Percentiles rank a stretch among this genome's conserved stretches.
Conservation (phyloP, 2,888 invertebrate species). For the Andrena dorsata region DNA sequence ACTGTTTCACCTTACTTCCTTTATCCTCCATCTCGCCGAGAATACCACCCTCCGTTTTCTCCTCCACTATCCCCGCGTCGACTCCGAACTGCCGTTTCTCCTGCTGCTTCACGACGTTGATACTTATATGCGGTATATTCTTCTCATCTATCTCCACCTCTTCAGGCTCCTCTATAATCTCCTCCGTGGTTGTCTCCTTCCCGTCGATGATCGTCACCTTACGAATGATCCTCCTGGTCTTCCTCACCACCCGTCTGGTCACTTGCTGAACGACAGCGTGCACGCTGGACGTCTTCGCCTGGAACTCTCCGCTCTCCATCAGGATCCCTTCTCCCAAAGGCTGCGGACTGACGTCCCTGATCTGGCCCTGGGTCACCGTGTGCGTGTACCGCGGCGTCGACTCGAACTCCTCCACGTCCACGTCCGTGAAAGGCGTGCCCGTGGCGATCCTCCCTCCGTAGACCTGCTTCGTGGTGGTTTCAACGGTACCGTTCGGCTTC, state of each 20-base stretch:
- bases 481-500: constrained; percentile 88
- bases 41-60: background rate
- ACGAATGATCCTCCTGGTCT: constrained; percentile 91
- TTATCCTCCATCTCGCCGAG: constrained; percentile 32
- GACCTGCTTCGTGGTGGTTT: constrained; percentile 88
- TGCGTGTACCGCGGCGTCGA: constrained; percentile 88
- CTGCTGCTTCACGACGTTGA: constrained; percentile 88
- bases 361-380: constrained; percentile 86
- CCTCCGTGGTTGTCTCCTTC: constrained; percentile 93
- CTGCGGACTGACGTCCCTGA: constrained; percentile 85
- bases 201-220: constrained; percentile 93
- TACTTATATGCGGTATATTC: constrained; percentile 90
- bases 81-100: constrained; percentile 80
- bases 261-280: constrained; percentile 94
- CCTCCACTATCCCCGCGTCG: background rate
- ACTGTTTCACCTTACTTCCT: background rate
- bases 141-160: constrained; percentile 91
- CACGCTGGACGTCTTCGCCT: constrained; percentile 90
- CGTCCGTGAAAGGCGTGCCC: constrained; percentile 88
- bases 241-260: constrained; percentile 91
- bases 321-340: constrained; percentile 71
- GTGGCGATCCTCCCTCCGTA: constrained; percentile 89
- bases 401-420: constrained; percentile 89
- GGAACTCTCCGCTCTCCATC: constrained; percentile 83
- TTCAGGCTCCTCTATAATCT: constrained; percentile 94